A percentile compares a stretch with the other conserved stretches of the same genome.
Conservation (phyloP, 2,113 vertebrate genomes). For the Phylloscopus whistleri region DNA sequence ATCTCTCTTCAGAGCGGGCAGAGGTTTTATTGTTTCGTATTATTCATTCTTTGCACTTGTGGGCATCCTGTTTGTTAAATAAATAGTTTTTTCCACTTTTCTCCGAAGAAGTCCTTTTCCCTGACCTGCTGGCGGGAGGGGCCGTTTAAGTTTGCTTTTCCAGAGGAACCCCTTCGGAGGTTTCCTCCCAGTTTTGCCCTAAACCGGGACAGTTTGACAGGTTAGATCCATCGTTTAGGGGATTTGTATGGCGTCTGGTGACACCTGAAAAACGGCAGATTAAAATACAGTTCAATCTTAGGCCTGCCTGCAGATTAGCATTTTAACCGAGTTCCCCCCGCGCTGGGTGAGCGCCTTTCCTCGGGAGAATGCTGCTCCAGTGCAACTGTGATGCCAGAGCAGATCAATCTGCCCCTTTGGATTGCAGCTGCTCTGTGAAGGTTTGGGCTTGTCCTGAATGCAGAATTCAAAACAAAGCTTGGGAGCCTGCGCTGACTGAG, state of each 20-base stretch:
- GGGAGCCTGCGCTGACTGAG: neutral
- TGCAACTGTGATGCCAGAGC: neutral
- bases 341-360: neutral
- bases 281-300: neutral
- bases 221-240: neutral
- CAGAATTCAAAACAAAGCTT: conserved; percentile 3
- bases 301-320: neutral
- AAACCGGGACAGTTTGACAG: neutral
- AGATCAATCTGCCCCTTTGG: conserved; percentile 12
- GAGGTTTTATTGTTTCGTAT: no score
- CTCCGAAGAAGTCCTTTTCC: no score
- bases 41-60: no score
- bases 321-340: neutral
- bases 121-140: no score
- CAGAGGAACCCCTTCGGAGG: no score
- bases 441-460: conserved; percentile 16
- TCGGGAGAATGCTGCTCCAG: neutral
- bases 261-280: neutral
- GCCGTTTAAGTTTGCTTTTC: no score
- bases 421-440: conserved; percentile 16
- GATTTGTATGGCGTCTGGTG: neutral
- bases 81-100: no score
- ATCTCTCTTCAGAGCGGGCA: no score
- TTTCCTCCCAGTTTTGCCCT: no score
- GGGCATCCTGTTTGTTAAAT: no score